Evolutionary conservation across 2,888 invertebrate species (phyloP).

Genomic region (Amphipoea lucens): DNA sequence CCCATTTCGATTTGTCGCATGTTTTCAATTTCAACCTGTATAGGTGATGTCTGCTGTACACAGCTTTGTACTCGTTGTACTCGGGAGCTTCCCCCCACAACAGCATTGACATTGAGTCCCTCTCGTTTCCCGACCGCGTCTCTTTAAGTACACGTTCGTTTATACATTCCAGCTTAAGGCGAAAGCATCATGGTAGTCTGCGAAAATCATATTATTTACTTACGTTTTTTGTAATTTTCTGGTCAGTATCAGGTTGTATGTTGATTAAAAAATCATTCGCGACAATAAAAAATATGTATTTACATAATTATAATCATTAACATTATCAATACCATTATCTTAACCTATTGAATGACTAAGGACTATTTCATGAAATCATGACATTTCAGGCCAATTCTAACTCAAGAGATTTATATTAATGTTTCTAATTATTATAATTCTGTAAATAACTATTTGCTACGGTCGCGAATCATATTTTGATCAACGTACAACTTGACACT

Average conservation of each 20-base stretch:
- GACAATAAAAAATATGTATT: background rate
- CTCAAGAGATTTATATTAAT: background rate
- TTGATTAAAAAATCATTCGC: background rate
- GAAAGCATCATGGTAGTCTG: background rate
- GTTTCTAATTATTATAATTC: background rate
- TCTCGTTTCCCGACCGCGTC: constrained; percentile 28
- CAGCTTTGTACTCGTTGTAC: constrained; percentile 31
- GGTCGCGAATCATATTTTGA: background rate
- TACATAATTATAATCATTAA: background rate
- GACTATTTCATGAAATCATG: background rate
- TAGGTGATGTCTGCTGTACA: constrained; percentile 21
- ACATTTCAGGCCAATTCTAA: background rate
- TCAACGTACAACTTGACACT: no score
- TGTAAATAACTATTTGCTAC: background rate
- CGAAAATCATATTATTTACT: background rate
- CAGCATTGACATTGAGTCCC: constrained; percentile 58
- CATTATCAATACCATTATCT: background rate
- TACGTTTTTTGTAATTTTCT: background rate
- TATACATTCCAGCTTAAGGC: constrained; percentile 1
- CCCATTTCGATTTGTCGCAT: no score
- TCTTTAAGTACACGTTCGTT: constrained; percentile 31
- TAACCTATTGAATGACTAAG: background rate
- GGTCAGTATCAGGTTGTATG: no score
- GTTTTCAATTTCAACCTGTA: no score
- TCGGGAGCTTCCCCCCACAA: constrained; percentile 24